Evolutionary conservation across 2,113 vertebrate species (phyloP).

Genomic region (Melanocharis versteri): DNA sequence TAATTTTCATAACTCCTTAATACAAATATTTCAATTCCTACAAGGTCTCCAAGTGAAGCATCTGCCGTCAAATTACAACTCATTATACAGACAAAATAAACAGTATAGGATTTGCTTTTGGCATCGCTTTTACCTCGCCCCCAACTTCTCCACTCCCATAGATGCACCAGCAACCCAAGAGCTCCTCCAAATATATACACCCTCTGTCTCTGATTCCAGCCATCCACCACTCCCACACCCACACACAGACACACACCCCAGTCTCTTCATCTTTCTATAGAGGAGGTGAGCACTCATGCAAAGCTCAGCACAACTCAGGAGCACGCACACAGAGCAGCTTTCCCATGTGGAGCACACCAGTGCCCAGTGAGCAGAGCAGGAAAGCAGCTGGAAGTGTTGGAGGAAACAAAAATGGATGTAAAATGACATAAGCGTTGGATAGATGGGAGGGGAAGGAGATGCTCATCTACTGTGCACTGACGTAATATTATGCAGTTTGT

Average conservation of each 20-base stretch:
- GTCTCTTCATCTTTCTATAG: rapidly evolving
- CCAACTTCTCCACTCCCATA: background rate
- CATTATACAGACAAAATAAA: background rate
- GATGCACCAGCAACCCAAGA: background rate
- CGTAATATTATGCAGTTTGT: background rate
- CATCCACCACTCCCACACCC: background rate
- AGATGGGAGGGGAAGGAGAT: background rate
- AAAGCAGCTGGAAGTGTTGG: background rate
- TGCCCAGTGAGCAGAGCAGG: background rate
- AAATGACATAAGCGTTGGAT: background rate
- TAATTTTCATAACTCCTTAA: background rate
- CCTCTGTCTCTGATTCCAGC: background rate
- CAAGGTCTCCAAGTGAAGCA: background rate
- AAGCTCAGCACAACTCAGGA: background rate
- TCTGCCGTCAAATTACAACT: background rate
- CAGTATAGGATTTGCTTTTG: background rate
- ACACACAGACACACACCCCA: background rate
- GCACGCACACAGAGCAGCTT: background rate
- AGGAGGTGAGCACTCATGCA: background rate
- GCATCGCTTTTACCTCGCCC: background rate
- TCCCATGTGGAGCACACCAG: background rate
- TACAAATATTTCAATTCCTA: background rate
- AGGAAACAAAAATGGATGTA: background rate
- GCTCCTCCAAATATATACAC: background rate
- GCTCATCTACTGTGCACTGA: rapidly evolving